Base-by-base conservation (phyloP, 2,888 invertebrate genomes). In the Tricholauxania praeusta region DNA sequence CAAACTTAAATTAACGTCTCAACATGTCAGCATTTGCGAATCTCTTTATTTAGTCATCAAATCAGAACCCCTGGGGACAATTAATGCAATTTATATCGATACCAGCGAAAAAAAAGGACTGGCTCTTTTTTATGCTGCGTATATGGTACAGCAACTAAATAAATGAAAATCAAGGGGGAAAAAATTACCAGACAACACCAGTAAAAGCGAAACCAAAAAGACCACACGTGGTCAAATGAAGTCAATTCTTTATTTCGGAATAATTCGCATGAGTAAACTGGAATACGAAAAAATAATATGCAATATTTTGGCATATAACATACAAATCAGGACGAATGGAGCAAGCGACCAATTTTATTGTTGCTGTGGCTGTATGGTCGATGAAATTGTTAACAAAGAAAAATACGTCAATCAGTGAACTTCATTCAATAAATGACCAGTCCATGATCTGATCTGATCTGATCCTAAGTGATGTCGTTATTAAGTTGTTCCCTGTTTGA, bases 401-500 rank as follows among this genome's bases (percentile, higher is more conserved):
- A 75, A 79, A 74, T 75, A 77, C 73, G 77, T 79, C 79, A 78
- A 79, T 79, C 78, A 79, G 73, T 66, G 65, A 66, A 65, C 48
- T 17, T 64, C 59, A 67, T 64, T 55, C 70, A 69, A 73, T 39
- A 39, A 10, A 39, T 10, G 39, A 39, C 39, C 39, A 39, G 10
- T 10, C 2, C 39, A 39, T 39, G 39, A 39, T 39, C 39, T 39
- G 39, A 28, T 12, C 51, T 10, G 52, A 51, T 10, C 15, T 52
- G 15, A 65, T 22, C 59, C 12, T 32, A 28, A 15, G 28, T 28
- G 59, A 51, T 63, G 59, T 59, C 68, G 32, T 69, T 62, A 70
- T 70, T 70, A 32, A 70, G 70, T 63, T 63, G 63, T 70, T 53
- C 70, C 39, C 39, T 63, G 53, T 17, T 53, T 19, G 19, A 28